Conservation (phyloP, 2,888 invertebrate species). For the Barypeithes pellucidus region DNA sequence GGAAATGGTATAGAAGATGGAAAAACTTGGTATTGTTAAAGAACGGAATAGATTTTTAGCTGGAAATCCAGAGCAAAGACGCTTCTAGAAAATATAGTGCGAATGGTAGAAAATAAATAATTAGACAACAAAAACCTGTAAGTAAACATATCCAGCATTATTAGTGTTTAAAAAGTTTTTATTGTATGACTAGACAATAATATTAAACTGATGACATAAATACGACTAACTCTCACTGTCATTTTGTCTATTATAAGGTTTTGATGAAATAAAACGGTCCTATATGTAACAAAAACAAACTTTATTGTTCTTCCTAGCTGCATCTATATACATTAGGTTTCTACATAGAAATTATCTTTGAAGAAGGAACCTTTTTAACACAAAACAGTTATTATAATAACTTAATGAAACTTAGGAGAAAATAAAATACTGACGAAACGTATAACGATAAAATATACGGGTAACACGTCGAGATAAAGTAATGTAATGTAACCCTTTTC, state of each 20-base stretch:
- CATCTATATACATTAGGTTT: conserved; percentile 11
- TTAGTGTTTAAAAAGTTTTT: too few relatives aligned
- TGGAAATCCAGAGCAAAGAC: background rate
- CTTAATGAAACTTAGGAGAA: background rate
- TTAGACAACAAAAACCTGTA: too few relatives aligned
- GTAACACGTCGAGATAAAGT: too few relatives aligned
- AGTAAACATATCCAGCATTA: too few relatives aligned
- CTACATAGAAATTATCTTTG: conserved; percentile 7
- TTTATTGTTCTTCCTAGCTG: conserved; percentile 24
- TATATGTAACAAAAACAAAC: conserved; percentile 24
- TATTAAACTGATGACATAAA: too few relatives aligned
- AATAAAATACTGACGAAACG: background rate
- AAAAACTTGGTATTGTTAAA: conserved; percentile 58
- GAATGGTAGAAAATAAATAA: too few relatives aligned
- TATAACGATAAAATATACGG: too few relatives aligned
- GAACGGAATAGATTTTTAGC: background rate
- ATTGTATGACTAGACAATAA: too few relatives aligned
- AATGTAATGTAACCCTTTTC: too few relatives aligned
- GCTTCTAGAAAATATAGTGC: background rate
- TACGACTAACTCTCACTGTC: background rate
- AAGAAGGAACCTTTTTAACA: conserved; percentile 4
- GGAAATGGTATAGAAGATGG: conserved; percentile 35
- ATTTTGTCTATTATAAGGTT: background rate
- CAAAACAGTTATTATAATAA: background rate
- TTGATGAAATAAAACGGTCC: background rate